Conservation (phyloP, 2,797 vertebrate genomes). For the Mus caroli region DNA sequence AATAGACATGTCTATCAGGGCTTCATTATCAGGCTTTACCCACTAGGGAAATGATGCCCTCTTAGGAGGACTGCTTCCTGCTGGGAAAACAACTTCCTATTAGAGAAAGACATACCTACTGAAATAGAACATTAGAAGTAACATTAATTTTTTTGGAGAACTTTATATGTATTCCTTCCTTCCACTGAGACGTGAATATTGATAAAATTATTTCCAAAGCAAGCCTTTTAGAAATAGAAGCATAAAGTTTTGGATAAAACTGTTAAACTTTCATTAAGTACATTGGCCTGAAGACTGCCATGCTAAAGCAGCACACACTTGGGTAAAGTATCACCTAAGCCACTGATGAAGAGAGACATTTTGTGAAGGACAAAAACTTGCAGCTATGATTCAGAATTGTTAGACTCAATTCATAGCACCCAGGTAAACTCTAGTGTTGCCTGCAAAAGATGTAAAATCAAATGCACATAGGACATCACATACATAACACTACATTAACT, state of each 20-base stretch:
- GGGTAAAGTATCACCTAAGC: neutral
- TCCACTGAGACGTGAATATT: neutral
- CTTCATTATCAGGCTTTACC: neutral
- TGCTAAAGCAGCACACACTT: neutral
- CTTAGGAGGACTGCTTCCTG: neutral
- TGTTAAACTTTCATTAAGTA: neutral
- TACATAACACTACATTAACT: neutral
- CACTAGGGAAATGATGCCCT: neutral
- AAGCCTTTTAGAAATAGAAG: neutral
- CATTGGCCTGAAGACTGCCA: rapidly evolving
- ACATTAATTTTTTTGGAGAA: neutral
- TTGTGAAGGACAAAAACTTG: neutral
- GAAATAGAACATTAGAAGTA: neutral
- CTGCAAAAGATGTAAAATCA: conserved; percentile 28
- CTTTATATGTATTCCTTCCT: neutral
- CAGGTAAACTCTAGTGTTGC: conserved; percentile 32
- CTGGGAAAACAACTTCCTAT: neutral
- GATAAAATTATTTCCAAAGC: neutral
- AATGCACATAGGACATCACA: neutral
- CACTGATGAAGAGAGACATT: neutral
- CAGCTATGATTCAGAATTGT: neutral
- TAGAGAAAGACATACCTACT: neutral
- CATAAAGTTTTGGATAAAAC: neutral
- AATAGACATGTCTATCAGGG: neutral
- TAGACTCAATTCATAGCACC: neutral